Percentiles rank a stretch among this genome's conserved stretches.
Conservation (phyloP, 2,113 vertebrate genomes). For the Datnioides undecimradiatus region DNA sequence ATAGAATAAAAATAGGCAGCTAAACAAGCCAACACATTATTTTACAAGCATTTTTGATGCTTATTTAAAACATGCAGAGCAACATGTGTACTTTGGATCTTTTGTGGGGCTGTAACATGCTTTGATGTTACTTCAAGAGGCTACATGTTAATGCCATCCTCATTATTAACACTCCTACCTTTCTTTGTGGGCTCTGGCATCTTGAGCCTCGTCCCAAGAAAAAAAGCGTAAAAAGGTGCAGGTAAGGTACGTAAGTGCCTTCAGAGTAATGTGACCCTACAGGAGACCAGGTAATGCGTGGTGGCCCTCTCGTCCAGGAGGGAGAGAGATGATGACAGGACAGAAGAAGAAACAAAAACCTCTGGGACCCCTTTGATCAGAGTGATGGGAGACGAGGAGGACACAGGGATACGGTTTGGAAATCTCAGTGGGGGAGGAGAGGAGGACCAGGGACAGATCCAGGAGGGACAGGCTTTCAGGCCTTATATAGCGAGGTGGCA, state of each 20-base stretch:
- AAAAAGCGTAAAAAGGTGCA: conserved; percentile 57
- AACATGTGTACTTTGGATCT: background rate
- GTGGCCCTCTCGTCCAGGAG: conserved; percentile 65
- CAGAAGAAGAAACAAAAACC: conserved; percentile 35
- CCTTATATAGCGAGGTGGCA: conserved; percentile 81
- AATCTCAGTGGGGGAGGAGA: conserved; percentile 69
- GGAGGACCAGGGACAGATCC: conserved; percentile 75
- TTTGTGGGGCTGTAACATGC: background rate
- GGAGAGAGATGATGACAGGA: conserved; percentile 32
- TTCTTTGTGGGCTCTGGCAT: conserved; percentile 88
- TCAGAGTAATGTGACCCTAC: conserved; percentile 46
- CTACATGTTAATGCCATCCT: conserved; percentile 1
- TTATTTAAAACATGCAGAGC: background rate
- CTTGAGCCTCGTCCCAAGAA: conserved; percentile 77
- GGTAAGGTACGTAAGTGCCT: conserved; percentile 49
- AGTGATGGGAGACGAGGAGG: conserved; percentile 73
- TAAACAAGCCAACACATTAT: background rate
- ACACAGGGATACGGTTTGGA: conserved; percentile 60
- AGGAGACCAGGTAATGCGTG: conserved; percentile 23
- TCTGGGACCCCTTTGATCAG: conserved; percentile 55
- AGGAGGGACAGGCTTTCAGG: conserved; percentile 72
- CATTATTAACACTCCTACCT: conserved; percentile 76
- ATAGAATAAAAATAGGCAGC: background rate
- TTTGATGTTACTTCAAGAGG: no score
- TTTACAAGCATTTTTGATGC: background rate